Evolutionary conservation across 2,888 invertebrate species (phyloP), one percentile per base, ranked within the genome.

Genomic region (Acanthosepion esculentum): DNA sequence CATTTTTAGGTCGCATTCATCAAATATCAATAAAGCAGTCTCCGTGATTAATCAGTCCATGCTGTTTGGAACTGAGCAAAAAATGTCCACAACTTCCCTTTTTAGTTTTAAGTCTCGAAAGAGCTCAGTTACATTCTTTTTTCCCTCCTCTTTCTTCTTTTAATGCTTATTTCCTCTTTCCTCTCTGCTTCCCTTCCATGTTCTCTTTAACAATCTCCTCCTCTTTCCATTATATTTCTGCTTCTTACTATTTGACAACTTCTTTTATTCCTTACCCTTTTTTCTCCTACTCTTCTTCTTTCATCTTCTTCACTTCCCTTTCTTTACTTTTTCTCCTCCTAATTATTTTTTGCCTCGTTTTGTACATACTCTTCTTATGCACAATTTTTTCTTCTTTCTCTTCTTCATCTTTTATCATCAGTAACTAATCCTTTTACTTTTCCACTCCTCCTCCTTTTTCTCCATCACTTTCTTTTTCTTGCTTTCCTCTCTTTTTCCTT

Each of bases 1-100:
- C 78, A 78, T 78, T 78, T 78, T 78, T 78, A 78, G 78, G 78
- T 78, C n/a, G 15, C 78, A 78, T 78, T 78, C n/a, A 78, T 78
- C 78, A 78, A 78, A 78, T 78, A 78, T 78, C 78, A 33, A 78
- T 78, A 78, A 78, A 33, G 78, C 78, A 78, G n/a, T 78, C 78
- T 78, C 33, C 78, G 33, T 78, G 78, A 78, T 78, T 78, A 78
- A 78, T 78, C 78, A 78, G 78, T n/a, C n/a, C 23, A 33, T 78
- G 78, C 78, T 33, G n/a, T 78, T 78, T 78, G 78, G 78, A 78
- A 78, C 33, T 33, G 15, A n/a, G n/a, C 15, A 78, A 78, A 78
- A 78, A 78, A 78, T 78, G 78, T 78, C n/a, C 10, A 18, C n/a
- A 33, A 33, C 78, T 78, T 78, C 78, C 78, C 8, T 78, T 78